These are phyloP conservation scores for Choloepus hoffmanni DNA, from an alignment of 2,113 vertebrate species.

Conservation along the genomic window DNA sequence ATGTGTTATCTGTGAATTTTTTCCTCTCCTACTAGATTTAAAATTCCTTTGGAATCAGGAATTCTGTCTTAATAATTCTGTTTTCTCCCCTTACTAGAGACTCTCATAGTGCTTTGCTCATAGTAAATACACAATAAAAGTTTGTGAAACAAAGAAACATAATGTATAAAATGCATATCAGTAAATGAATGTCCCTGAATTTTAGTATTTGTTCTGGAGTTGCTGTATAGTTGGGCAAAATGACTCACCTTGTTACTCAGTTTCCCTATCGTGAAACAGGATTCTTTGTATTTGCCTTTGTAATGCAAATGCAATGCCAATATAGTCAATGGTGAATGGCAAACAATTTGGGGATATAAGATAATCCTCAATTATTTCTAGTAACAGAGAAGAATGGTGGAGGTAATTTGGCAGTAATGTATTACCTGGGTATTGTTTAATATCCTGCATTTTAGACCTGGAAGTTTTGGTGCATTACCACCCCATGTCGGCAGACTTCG, in stretches of 20 bases:
- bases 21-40: neutral
- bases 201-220: neutral
- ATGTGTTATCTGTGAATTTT: neutral
- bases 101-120: neutral
- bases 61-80: neutral
- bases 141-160: neutral
- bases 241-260: neutral
- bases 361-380: neutral
- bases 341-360: neutral
- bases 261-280: neutral
- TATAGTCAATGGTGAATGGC: neutral
- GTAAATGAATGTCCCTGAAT: neutral
- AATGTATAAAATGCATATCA: neutral
- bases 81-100: neutral
- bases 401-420: neutral
- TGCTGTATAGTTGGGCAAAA: neutral
- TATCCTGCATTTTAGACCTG: neutral
- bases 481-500: neutral
- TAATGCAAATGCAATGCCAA: neutral
- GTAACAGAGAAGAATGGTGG: neutral
- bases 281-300: neutral
- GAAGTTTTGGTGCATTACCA: neutral
- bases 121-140: neutral
- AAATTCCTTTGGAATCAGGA: neutral
- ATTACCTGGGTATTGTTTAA: neutral